These are phyloP conservation scores for Myiopsitta monachus DNA, from an alignment of 2,113 vertebrate species.

Conservation along the genomic window DNA sequence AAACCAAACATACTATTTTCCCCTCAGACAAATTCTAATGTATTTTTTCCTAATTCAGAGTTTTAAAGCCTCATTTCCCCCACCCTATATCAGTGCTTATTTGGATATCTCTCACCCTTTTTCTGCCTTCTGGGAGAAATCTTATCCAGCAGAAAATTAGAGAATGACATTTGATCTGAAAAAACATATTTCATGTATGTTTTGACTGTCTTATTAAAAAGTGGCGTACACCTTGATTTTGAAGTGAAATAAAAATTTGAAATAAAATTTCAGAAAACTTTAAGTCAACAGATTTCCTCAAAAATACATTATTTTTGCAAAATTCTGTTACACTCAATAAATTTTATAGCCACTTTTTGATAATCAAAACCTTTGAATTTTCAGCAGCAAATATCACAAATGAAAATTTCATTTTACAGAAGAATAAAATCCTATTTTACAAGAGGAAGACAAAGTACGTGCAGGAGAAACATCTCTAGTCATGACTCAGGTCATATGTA, in stretches of 20 bases:
- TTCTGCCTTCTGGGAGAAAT: background rate
- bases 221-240: background rate
- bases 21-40: background rate
- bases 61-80: background rate
- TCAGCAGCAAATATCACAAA: background rate
- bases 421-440: background rate
- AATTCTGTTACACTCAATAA: background rate
- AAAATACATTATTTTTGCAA: background rate
- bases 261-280: accelerated
- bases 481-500: background rate
- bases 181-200: background rate
- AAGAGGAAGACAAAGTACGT: background rate
- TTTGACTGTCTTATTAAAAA: background rate
- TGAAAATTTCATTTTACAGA: background rate
- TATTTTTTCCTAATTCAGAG: background rate
- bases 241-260: background rate
- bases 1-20: background rate
- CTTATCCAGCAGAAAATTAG: background rate
- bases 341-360: background rate
- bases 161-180: background rate
- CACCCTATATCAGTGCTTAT: background rate
- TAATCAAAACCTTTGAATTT: background rate
- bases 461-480: background rate
- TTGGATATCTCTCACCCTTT: background rate
- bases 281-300: background rate